phyloP scores from a whole-genome alignment of 1,140 invertebrate species.

The Trachymyrmex cornetzi region DNA sequence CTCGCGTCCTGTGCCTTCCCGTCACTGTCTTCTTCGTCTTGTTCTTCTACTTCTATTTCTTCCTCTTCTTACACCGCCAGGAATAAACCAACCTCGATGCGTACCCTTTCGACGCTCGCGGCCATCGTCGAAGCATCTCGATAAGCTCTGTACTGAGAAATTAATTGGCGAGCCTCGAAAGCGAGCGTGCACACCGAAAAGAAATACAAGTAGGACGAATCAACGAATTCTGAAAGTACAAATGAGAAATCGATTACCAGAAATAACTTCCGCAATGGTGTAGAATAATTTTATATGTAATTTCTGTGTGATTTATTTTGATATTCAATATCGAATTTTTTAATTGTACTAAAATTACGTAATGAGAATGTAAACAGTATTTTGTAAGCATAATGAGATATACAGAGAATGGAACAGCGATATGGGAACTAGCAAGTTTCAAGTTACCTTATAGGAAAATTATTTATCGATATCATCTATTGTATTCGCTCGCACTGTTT shows the following conservation, averaged over 20 bases:
- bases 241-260: not conserved
- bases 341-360: not conserved
- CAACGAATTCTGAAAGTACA: slow-evolving; percentile 1
- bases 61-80: slow-evolving; percentile 72
- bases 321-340: not conserved
- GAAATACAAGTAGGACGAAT: slow-evolving; percentile 50
- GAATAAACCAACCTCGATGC: slow-evolving; percentile 78
- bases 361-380: not conserved
- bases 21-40: slow-evolving; percentile 69
- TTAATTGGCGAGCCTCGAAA: slow-evolving; percentile 81
- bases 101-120: slow-evolving; percentile 75
- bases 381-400: not conserved
- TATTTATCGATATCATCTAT: slow-evolving; percentile 31
- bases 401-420: not conserved
- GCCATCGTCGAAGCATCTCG: slow-evolving; percentile 81
- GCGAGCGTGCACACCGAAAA: slow-evolving; percentile 55
- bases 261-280: not conserved
- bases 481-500: slow-evolving; percentile 27
- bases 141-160: slow-evolving; percentile 81
- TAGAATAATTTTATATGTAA: not conserved
- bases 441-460: slow-evolving; percentile 38
- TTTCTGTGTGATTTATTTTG: not conserved
- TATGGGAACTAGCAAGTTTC: not conserved
- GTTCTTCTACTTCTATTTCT: slow-evolving; percentile 74
- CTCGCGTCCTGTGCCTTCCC: slow-evolving; percentile 52